Evolutionary conservation across 1,140 invertebrate genomes (phyloP).

Genomic region (Drosophila mayri): DNA sequence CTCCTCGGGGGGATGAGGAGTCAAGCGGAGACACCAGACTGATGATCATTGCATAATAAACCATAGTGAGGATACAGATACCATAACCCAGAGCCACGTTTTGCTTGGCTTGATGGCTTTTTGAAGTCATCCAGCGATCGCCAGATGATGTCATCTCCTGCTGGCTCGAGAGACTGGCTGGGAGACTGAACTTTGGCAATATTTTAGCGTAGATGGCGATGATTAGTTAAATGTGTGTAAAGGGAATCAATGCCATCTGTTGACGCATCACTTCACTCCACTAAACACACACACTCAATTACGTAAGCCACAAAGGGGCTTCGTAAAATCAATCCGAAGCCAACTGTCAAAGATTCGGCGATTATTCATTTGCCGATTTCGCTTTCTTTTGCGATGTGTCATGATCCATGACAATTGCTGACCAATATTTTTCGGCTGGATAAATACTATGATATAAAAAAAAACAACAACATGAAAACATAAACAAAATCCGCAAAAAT

Average conservation of each 20-base stretch:
- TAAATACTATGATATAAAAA: constrained; percentile 1
- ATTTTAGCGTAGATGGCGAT: constrained; percentile 50
- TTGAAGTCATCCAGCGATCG: constrained; percentile 38
- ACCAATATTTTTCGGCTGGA: constrained; percentile 50
- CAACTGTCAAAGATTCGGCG: constrained; percentile 28
- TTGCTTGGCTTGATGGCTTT: constrained; percentile 52
- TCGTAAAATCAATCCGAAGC: constrained; percentile 32
- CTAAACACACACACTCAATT: constrained; percentile 32
- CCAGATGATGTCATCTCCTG: constrained; percentile 54
- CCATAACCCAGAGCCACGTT: constrained; percentile 29
- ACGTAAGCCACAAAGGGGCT: constrained; percentile 39
- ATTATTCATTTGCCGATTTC: constrained; percentile 65
- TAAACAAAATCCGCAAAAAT: constrained; percentile 52
- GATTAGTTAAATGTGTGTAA: constrained; percentile 62
- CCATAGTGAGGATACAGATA: constrained; percentile 50
- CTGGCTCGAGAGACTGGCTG: constrained; percentile 24
- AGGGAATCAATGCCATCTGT: constrained; percentile 29
- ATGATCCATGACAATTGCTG: constrained; percentile 69
- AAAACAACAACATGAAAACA: constrained; percentile 41
- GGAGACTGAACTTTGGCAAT: constrained; percentile 62
- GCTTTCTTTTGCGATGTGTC: constrained; percentile 76
- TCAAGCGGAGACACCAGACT: constrained; percentile 4
- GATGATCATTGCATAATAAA: constrained; percentile 74
- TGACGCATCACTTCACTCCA: constrained; percentile 43
- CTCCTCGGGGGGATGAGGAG: neutral